Conservation (phyloP, 1,140 invertebrate genomes). For the Drosophila obscura region DNA sequence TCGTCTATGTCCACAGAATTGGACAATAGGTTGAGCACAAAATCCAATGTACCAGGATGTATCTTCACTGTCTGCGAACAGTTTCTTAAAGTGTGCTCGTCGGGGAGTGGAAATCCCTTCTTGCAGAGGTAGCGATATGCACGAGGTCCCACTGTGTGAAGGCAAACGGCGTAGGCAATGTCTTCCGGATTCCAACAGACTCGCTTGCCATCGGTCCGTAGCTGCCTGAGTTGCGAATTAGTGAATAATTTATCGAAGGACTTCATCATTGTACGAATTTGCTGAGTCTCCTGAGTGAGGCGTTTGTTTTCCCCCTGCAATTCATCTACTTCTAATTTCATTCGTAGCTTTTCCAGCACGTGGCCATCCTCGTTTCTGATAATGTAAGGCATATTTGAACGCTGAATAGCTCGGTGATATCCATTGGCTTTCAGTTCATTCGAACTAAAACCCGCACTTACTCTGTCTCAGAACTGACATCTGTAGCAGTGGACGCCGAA, state of each 20-base stretch:
- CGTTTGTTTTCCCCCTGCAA: not conserved
- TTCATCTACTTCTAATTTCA: not conserved
- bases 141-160: not conserved
- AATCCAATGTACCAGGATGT: not conserved
- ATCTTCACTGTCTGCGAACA: not conserved
- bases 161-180: not conserved
- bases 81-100: not conserved
- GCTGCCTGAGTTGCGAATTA: not conserved
- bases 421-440: too few relatives aligned
- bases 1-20: not conserved
- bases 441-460: not conserved
- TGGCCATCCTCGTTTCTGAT: not conserved
- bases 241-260: not conserved
- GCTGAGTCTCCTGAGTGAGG: not conserved
- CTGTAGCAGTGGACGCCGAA: not conserved
- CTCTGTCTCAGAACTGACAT: constrained; percentile 1
- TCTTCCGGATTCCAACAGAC: not conserved
- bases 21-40: not conserved
- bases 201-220: not conserved
- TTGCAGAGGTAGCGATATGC: not conserved
- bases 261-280: not conserved
- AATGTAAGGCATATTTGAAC: not conserved
- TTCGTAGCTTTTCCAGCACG: not conserved
- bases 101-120: constrained; percentile 1
- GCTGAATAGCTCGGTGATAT: too few relatives aligned